A percentile compares a stretch with the other conserved stretches of the same genome.
phyloP scores from a whole-genome alignment of 2,797 vertebrate genomes.

The Synaphobranchus kaupii region DNA sequence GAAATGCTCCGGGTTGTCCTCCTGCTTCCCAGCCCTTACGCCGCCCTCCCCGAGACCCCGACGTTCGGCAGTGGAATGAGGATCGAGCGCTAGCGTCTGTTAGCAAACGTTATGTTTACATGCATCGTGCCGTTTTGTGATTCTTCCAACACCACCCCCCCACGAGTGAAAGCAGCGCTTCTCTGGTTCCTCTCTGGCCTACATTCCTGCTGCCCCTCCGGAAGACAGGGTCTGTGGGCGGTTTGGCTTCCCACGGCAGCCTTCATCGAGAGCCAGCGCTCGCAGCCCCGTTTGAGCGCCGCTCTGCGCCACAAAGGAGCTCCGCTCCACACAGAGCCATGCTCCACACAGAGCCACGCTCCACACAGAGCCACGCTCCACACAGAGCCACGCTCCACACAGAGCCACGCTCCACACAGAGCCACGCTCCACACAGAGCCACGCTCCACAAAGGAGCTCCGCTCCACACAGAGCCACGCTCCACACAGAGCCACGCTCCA shows the following conservation, averaged over 20 bases:
- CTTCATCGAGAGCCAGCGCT: constrained; percentile 20
- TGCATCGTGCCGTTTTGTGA: neutral
- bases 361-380: neutral
- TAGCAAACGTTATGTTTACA: constrained; percentile 21
- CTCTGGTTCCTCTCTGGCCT: constrained; percentile 30
- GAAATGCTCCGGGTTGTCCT: neutral
- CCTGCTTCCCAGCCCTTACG: neutral
- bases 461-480: neutral
- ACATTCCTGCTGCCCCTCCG: constrained; percentile 29
- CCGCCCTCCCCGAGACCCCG: neutral
- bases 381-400: neutral
- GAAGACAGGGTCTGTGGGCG: constrained; percentile 37
- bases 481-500: no score
- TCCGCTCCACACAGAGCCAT: neutral
- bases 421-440: neutral
- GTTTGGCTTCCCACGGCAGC: constrained; percentile 33
- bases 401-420: neutral
- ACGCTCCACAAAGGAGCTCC: neutral
- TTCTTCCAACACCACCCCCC: neutral
- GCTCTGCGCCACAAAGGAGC: neutral
- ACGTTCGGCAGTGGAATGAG: neutral
- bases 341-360: neutral
- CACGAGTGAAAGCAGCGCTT: constrained; percentile 12
- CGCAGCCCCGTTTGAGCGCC: constrained; percentile 16
- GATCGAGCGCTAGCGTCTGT: constrained; percentile 16